phyloP scores from a whole-genome alignment of 2,888 invertebrate genomes.

The Philhelius pedissequus region DNA sequence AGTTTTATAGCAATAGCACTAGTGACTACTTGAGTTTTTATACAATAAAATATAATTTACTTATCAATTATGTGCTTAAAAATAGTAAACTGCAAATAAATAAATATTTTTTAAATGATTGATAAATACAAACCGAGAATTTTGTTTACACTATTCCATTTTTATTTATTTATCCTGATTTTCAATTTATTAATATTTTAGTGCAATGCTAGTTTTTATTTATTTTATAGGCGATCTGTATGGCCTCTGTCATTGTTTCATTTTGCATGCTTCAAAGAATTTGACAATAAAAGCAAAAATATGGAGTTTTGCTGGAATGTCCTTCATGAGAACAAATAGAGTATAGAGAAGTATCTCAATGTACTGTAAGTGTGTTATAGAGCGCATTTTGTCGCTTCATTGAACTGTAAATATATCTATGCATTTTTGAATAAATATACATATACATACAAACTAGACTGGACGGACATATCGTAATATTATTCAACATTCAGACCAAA shows the following conservation, averaged over 20 bases:
- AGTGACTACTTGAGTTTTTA: too few relatives aligned
- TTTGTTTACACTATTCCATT: too few relatives aligned
- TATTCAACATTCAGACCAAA: not conserved
- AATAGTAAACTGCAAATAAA: too few relatives aligned
- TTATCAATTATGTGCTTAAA: too few relatives aligned
- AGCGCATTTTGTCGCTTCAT: slow-evolving; percentile 27
- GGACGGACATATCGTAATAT: not conserved
- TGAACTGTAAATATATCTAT: slow-evolving; percentile 29
- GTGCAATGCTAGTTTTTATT: not conserved
- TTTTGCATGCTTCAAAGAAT: not conserved
- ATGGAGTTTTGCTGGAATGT: not conserved
- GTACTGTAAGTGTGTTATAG: not conserved
- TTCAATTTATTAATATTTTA: not conserved
- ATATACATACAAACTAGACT: not conserved
- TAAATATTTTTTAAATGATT: too few relatives aligned
- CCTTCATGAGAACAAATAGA: slow-evolving; percentile 1
- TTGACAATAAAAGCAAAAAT: slow-evolving; percentile 12
- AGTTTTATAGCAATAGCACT: too few relatives aligned
- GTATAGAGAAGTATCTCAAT: too few relatives aligned
- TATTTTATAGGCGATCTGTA: not conserved
- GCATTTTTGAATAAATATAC: not conserved
- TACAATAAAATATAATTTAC: too few relatives aligned
- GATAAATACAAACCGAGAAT: too few relatives aligned
- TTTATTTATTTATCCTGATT: not conserved
- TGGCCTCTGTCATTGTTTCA: not conserved